Evolutionary conservation across 2,113 vertebrate species (phyloP).

Genomic region (Colius striatus): DNA sequence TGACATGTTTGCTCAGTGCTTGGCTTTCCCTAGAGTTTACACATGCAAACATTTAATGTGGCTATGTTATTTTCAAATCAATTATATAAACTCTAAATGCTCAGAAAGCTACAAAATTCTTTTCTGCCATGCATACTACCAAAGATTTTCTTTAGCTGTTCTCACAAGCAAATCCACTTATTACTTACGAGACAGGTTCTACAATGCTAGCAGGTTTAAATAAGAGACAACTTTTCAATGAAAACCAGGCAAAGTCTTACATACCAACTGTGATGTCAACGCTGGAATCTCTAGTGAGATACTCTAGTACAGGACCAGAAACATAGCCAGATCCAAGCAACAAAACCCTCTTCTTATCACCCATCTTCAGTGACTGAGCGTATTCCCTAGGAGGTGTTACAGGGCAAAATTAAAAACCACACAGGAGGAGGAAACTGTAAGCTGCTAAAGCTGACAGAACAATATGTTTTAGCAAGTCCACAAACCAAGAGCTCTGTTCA

Average conservation of each 20-base stretch:
- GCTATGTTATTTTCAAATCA: not conserved
- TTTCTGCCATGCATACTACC: not conserved
- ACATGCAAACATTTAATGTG: not conserved
- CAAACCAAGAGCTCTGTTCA: not conserved
- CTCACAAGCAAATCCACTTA: not conserved
- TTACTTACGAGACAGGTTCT: not conserved
- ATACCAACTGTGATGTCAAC: constrained; percentile 91
- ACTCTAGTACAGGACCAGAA: constrained; percentile 91
- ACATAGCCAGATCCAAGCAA: constrained; percentile 94
- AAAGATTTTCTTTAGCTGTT: not conserved
- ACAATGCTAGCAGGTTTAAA: not conserved
- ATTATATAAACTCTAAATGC: not conserved
- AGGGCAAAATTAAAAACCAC: constrained; percentile 17
- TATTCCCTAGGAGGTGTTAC: constrained; percentile 79
- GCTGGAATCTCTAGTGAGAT: constrained; percentile 85
- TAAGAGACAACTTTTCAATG: not conserved
- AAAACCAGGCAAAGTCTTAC: constrained; percentile 37
- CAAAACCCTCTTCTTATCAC: constrained; percentile 86
- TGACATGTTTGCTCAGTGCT: not conserved
- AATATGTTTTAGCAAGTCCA: not conserved
- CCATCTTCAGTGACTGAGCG: constrained; percentile 82
- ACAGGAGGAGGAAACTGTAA: not conserved
- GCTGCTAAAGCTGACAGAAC: not conserved
- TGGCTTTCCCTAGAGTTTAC: not conserved
- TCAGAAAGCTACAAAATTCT: not conserved